Percentiles rank a stretch among this genome's conserved stretches.
Conservation (phyloP, 2,113 vertebrate species). For the Tragelaphus strepsiceros region DNA sequence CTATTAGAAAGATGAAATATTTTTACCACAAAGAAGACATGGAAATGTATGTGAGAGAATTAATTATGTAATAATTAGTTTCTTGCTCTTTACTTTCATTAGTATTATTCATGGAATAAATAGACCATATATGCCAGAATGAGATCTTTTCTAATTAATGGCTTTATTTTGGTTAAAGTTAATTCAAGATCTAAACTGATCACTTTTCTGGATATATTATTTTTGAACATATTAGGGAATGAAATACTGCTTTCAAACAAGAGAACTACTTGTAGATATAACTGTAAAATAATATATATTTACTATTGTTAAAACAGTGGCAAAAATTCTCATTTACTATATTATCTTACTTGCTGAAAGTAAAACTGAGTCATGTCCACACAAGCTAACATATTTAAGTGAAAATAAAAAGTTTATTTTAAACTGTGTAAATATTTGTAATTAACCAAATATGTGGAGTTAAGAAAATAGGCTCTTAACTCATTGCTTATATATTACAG, state of each 20-base stretch:
- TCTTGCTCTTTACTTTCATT: slow-evolving; percentile 35
- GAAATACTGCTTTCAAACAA: not conserved
- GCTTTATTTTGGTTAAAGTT: not conserved
- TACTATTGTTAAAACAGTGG: not conserved
- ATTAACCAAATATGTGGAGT: not conserved
- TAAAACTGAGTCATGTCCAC: not conserved
- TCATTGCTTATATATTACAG: not conserved
- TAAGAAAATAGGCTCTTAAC: not conserved
- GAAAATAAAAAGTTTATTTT: not conserved
- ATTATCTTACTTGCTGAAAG: not conserved
- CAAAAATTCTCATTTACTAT: not conserved
- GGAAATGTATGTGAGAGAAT: slow-evolving; percentile 15
- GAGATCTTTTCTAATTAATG: not conserved
- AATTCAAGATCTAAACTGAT: not conserved
- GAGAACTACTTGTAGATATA: not conserved
- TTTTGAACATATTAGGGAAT: not conserved
- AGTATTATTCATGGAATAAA: slow-evolving; percentile 34
- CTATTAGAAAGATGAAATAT: slow-evolving; percentile 11
- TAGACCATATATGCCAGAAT: not conserved
- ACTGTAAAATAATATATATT: not conserved
- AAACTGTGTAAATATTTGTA: not conserved
- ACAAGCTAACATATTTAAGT: not conserved
- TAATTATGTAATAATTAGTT: slow-evolving; percentile 47
- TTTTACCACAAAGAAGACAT: slow-evolving; percentile 2
- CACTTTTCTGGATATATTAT: not conserved